Conservation (phyloP, 1,140 invertebrate genomes). For the Eulimnadia texana region DNA sequence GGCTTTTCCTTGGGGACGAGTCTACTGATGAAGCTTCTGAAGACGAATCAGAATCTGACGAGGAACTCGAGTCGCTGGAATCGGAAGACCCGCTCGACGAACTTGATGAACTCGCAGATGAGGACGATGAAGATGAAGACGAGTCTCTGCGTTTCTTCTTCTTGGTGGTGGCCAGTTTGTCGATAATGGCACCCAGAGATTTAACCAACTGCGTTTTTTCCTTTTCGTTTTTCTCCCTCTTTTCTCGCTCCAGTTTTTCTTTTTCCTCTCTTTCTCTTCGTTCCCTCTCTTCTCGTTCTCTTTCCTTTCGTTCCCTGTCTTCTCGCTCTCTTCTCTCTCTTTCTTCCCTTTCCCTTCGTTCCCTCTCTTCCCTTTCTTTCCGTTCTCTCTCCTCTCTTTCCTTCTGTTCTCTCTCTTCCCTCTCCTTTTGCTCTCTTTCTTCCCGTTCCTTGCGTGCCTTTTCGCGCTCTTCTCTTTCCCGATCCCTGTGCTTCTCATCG, state of each 20-base stretch:
- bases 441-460: slow-evolving; percentile 3
- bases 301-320: slow-evolving; percentile 3
- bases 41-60: slow-evolving; percentile 11
- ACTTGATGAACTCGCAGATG: slow-evolving; percentile 14
- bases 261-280: slow-evolving; percentile 6
- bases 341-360: slow-evolving; percentile 11
- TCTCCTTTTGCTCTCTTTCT: slow-evolving; percentile 15
- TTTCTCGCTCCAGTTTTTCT: neutral
- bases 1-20: neutral
- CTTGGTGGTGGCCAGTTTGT: neutral
- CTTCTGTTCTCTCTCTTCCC: neutral
- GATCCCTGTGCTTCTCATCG: neutral
- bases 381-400: neutral
- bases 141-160: slow-evolving; percentile 4
- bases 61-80: slow-evolving; percentile 4
- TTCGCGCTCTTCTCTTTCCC: slow-evolving; percentile 18
- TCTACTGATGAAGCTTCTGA: slow-evolving; percentile 9
- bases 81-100: slow-evolving; percentile 3
- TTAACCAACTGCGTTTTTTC: slow-evolving; percentile 1
- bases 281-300: slow-evolving; percentile 12
- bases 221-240: neutral
- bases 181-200: slow-evolving; percentile 1
- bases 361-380: slow-evolving; percentile 8
- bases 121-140: slow-evolving; percentile 16
- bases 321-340: slow-evolving; percentile 9